Evolutionary conservation across 2,113 vertebrate species (phyloP).

Genomic region (Caranx melampygus): DNA sequence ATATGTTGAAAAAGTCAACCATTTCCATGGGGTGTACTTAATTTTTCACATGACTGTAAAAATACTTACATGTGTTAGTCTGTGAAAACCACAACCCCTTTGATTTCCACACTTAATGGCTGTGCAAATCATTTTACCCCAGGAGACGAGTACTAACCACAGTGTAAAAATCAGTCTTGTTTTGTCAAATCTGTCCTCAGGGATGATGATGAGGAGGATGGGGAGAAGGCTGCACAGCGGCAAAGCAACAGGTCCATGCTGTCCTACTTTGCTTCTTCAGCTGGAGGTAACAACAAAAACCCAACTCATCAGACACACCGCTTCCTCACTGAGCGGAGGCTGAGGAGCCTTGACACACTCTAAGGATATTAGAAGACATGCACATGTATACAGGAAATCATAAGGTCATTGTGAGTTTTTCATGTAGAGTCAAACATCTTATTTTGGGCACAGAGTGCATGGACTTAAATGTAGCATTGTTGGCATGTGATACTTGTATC

Average conservation of each 20-base stretch:
- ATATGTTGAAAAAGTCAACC: background rate
- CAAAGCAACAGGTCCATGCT: slow-evolving; percentile 82
- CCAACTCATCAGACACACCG: slow-evolving; percentile 80
- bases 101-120: slow-evolving; percentile 33
- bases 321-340: slow-evolving; percentile 88
- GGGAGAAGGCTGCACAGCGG: slow-evolving; percentile 78
- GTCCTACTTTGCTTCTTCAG: slow-evolving; percentile 81
- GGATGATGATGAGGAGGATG: slow-evolving; percentile 85
- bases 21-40: background rate
- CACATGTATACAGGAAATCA: background rate
- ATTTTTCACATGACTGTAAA: slow-evolving; percentile 13
- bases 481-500: slow-evolving; percentile 2
- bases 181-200: slow-evolving; percentile 69
- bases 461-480: background rate
- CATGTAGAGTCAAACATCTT: background rate
- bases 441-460: background rate
- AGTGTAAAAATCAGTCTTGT: background rate
- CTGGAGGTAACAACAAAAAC: slow-evolving; percentile 42
- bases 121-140: slow-evolving; percentile 40
- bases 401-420: background rate
- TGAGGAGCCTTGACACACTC: slow-evolving; percentile 81
- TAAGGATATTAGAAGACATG: slow-evolving; percentile 52
- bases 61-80: background rate
- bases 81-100: slow-evolving; percentile 18
- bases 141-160: slow-evolving; percentile 16